phyloP scores from a whole-genome alignment of 2,888 invertebrate genomes.

The Ferdinandea cuprea region DNA sequence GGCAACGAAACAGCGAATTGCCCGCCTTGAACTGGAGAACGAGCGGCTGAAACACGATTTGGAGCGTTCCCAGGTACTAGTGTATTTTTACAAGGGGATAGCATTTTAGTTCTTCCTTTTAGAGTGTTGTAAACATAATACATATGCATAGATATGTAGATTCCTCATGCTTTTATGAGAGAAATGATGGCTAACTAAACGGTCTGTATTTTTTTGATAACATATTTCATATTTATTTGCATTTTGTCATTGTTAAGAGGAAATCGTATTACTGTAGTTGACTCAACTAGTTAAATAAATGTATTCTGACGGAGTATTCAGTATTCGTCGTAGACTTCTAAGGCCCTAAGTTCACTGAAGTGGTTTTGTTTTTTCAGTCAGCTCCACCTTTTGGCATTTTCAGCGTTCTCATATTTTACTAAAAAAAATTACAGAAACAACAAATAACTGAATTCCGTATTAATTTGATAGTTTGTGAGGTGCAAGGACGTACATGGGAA shows the following conservation, averaged over 20 bases:
- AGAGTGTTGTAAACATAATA: constrained; percentile 47
- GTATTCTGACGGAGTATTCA: no score
- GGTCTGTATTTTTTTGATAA: constrained; percentile 36
- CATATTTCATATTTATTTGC: background rate
- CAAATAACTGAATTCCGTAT: no score
- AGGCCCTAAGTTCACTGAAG: no score
- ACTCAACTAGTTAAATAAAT: no score
- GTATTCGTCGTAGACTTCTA: no score
- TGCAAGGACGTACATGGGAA: no score
- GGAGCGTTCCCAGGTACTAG: constrained; percentile 89
- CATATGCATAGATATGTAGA: constrained; percentile 12
- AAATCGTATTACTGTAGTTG: no score
- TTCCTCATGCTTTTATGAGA: constrained; percentile 46
- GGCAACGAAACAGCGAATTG: constrained; percentile 87
- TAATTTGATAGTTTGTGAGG: no score
- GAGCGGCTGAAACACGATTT: constrained; percentile 93
- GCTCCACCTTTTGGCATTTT: no score
- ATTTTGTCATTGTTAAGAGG: background rate
- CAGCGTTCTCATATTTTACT: no score
- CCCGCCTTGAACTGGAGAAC: constrained; percentile 94
- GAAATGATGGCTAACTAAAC: constrained; percentile 37
- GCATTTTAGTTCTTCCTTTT: constrained; percentile 57
- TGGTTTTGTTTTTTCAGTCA: no score
- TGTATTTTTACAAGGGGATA: constrained; percentile 82
- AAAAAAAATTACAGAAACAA: no score